Evolutionary conservation across 2,888 invertebrate species (phyloP), one percentile per base, ranked within the genome.

Genomic region (Xylocampa areola): DNA sequence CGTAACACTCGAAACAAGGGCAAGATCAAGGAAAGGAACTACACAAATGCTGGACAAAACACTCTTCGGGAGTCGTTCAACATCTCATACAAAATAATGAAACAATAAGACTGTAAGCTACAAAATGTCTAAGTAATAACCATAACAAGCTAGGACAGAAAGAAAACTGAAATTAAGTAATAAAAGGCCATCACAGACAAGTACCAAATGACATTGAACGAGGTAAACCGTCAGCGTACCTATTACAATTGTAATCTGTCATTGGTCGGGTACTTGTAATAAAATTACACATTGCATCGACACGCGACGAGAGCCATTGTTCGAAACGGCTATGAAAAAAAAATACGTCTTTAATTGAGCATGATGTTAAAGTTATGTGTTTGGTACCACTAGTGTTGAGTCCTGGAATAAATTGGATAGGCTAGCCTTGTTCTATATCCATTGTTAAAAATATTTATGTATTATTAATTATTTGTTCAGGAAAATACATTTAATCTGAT

Each of bases 261-360:
- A 76, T 73, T 73, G 66, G 70, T 68, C 39, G 43, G 55, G 67
- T 73, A 75, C 76, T 73, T 74, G 76, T 65, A 64, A 74, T 69
- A 66, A 81, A 81, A 82, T 82, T 78, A 79, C 76, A 77, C 73
- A 77, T 70, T 73, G 70, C 71, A 66, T 47, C 63, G 62, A 67
- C 82, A 82, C 81, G 82, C 82, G 73, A 82, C 44, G 50, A 57
- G 50, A 65, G 32, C 79, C 68, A 82, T 81, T 81, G 82, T 81
- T 71, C 65, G 54, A 41, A 49, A 48, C 47, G 44, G 39, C 39
- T 45, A 40, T 50, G 64, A 68, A 76, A 73, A 78, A 80, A 74
- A 77, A 47, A 50, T 29, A 55, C 65, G 49, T 57, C 68, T 74
- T 73, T 81, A 79, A 81, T 79, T 78, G 75, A 73, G 57, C 51